These are phyloP conservation scores for Takifugu rubripes DNA, from an alignment of 2,797 vertebrate species.

Conservation along the genomic window DNA sequence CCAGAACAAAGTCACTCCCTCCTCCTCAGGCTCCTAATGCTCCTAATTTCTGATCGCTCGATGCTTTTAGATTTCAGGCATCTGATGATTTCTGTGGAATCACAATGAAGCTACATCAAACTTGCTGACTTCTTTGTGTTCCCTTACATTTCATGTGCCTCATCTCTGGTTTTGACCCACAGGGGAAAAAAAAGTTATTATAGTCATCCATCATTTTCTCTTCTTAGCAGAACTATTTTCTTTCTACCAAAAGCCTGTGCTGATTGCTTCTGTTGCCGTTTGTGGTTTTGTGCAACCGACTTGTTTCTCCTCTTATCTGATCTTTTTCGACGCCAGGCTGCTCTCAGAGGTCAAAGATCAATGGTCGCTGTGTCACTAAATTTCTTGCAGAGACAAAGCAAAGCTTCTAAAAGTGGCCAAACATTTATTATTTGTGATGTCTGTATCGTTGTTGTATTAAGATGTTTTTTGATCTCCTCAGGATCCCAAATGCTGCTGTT, in stretches of 20 bases:
- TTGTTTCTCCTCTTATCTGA: constrained; percentile 28
- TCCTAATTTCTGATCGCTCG: constrained; percentile 39
- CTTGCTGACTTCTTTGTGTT: constrained; percentile 18
- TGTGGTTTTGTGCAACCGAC: constrained; percentile 2
- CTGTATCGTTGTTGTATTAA: constrained; percentile 1
- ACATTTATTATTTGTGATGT: constrained; percentile 2
- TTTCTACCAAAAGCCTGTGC: constrained; percentile 14
- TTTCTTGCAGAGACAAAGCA: too few relatives aligned
- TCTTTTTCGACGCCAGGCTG: background rate
- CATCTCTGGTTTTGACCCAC: constrained; percentile 22
- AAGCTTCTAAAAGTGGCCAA: background rate
- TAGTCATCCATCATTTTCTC: constrained; percentile 2
- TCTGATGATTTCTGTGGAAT: constrained; percentile 39
- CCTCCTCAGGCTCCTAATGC: constrained; percentile 36
- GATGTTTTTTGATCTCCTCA: too few relatives aligned
- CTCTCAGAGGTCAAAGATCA: constrained; percentile 7
- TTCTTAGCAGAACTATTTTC: constrained; percentile 14
- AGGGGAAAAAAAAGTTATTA: constrained; percentile 16
- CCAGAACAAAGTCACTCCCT: constrained; percentile 48
- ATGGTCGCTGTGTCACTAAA: too few relatives aligned
- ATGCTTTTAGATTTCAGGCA: constrained; percentile 35
- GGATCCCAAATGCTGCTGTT: too few relatives aligned
- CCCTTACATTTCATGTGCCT: constrained; percentile 22
- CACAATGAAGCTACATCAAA: constrained; percentile 47
- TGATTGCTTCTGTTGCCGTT: constrained; percentile 4